phyloP scores from a whole-genome alignment of 2,113 vertebrate species.

The Podilymbus podiceps region DNA sequence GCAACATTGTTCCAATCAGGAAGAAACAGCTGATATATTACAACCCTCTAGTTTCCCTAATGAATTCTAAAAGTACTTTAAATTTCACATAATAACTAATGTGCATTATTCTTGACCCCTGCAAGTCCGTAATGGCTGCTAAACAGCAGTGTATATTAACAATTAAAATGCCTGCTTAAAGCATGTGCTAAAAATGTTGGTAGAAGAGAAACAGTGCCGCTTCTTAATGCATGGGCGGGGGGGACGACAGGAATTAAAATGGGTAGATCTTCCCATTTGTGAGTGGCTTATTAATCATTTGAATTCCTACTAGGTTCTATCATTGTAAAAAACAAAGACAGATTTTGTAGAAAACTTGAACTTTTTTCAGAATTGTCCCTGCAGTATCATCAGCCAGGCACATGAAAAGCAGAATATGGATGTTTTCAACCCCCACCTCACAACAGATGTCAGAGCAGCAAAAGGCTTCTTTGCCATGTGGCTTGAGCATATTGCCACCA shows the following conservation, averaged over 20 bases:
- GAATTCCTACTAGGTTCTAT: not conserved
- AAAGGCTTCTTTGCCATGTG: not conserved
- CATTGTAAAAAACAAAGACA: not conserved
- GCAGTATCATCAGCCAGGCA: not conserved
- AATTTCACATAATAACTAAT: not conserved
- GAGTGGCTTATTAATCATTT: not conserved
- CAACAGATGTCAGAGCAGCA: not conserved
- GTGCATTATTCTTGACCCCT: not conserved
- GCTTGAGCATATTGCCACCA: no score
- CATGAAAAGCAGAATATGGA: not conserved
- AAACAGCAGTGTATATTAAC: not conserved
- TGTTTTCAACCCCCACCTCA: not conserved
- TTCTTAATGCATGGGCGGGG: not conserved
- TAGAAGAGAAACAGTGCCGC: not conserved
- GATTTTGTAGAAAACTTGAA: not conserved
- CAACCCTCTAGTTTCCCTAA: not conserved
- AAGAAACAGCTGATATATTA: not conserved
- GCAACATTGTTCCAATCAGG: not conserved
- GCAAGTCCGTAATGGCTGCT: not conserved
- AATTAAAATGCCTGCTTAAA: constrained; percentile 4
- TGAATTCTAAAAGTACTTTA: constrained; percentile 33
- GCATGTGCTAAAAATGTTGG: not conserved
- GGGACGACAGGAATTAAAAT: not conserved
- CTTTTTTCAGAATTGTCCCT: not conserved
- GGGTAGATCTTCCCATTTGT: not conserved